These are phyloP conservation scores for Gymnoscelis rufifasciata DNA, from an alignment of 2,888 invertebrate genomes.

Conservation along the genomic window DNA sequence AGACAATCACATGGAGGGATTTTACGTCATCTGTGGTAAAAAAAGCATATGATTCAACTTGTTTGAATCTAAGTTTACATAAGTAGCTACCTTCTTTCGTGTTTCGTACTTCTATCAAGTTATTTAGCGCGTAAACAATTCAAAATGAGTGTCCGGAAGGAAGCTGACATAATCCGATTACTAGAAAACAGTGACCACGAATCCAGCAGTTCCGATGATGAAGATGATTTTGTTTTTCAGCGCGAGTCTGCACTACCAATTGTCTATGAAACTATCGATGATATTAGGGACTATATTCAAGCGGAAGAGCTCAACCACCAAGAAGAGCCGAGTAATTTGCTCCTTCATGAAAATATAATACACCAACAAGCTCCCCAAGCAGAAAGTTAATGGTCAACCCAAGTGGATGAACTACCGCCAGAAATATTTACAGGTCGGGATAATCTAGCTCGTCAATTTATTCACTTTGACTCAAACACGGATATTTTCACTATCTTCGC, in stretches of 20 bases:
- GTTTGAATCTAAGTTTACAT: no score
- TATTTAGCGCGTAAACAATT: constrained; percentile 2
- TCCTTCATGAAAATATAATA: constrained; percentile 9
- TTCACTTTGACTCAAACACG: constrained; percentile 10
- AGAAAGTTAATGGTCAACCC: constrained; percentile 9
- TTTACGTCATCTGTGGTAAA: constrained; percentile 2
- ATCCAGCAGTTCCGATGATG: constrained; percentile 9
- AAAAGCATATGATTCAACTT: constrained; percentile 1
- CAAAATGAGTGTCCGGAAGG: constrained; percentile 6
- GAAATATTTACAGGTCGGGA: constrained; percentile 9
- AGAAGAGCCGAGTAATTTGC: constrained; percentile 6
- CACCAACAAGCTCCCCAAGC: not conserved
- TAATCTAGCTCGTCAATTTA: constrained; percentile 11
- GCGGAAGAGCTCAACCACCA: constrained; percentile 5
- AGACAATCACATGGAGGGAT: not conserved
- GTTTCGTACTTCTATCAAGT: constrained; percentile 4
- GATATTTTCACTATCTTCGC: constrained; percentile 9
- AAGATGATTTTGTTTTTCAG: not conserved
- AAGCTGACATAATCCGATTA: constrained; percentile 8
- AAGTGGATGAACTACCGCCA: constrained; percentile 8
- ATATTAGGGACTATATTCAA: constrained; percentile 12
- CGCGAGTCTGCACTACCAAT: not conserved
- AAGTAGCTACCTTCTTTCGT: no score
- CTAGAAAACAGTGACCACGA: constrained; percentile 12
- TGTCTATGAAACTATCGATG: constrained; percentile 10